Evolutionary conservation across 2,888 invertebrate species (phyloP).

Genomic region (Hirudinaria manillensis): DNA sequence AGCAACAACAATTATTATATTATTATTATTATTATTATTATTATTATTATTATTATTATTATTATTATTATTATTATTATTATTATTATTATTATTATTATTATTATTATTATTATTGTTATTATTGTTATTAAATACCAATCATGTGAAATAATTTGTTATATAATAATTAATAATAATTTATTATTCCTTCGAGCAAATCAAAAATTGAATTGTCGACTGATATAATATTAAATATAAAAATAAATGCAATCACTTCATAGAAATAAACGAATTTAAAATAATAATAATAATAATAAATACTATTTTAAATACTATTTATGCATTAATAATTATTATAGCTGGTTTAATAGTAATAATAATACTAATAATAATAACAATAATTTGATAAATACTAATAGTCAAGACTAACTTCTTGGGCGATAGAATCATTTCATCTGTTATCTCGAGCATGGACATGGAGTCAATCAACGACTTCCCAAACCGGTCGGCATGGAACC

Average conservation of each 20-base stretch:
- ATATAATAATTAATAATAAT: too few relatives aligned
- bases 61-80: not conserved
- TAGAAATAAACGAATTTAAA: not conserved
- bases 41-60: conserved; percentile 1
- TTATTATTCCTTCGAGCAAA: too few relatives aligned
- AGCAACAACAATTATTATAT: not conserved
- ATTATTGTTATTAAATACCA: conserved; percentile 2
- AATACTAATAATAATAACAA: not conserved
- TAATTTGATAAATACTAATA: conserved; percentile 8
- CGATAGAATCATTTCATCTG: too few relatives aligned
- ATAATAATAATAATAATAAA: conserved; percentile 15
- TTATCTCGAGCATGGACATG: too few relatives aligned
- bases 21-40: conserved; percentile 7
- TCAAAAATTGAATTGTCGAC: too few relatives aligned
- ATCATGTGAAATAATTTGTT: too few relatives aligned
- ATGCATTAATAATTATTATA: not conserved
- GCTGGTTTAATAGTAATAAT: not conserved
- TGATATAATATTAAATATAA: too few relatives aligned
- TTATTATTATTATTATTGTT: conserved; percentile 4
- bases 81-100: conserved; percentile 4
- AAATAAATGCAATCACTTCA: not conserved
- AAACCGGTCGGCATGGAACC: too few relatives aligned
- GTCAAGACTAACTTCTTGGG: not conserved
- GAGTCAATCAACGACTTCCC: too few relatives aligned
- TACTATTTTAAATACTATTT: conserved; percentile 19